Evolutionary conservation across 92 coral and sea anemone genomes (phyloP), one percentile per base, ranked within the genome.

Genomic region (Diadumene lineata): DNA sequence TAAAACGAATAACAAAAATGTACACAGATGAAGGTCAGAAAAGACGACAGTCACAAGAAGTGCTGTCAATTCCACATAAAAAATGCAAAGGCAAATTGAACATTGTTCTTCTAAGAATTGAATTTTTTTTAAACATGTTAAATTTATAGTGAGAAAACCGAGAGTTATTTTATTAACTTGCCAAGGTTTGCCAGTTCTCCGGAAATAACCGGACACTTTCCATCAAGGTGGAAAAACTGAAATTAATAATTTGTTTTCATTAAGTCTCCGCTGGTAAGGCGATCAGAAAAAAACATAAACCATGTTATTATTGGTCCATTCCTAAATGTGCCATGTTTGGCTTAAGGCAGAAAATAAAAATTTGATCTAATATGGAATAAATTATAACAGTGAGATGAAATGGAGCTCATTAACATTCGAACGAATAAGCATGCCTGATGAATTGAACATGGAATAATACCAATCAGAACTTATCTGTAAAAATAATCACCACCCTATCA

Each of bases 61-160:
- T n/a, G n/a, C n/a, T n/a, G n/a, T n/a, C n/a, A n/a, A n/a, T n/a
- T n/a, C n/a, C n/a, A n/a, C n/a, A n/a, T n/a, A n/a, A n/a, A n/a
- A n/a, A n/a, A n/a, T n/a, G n/a, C n/a, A n/a, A n/a, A n/a, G n/a
- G n/a, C n/a, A n/a, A n/a, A n/a, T n/a, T n/a, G n/a, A n/a, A n/a
- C n/a, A n/a, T n/a, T n/a, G n/a, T n/a, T n/a, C n/a, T n/a, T n/a
- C n/a, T n/a, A n/a, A n/a, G n/a, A n/a, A n/a, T n/a, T n/a, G n/a
- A n/a, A n/a, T n/a, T n/a, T n/a, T n/a, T n/a, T n/a, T n/a, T n/a
- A n/a, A n/a, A n/a, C n/a, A n/a, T n/a, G n/a, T n/a, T n/a, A n/a
- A n/a, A n/a, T n/a, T n/a, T 83, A 84, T 0, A 83, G 48, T 6
- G 48, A 38, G 13, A 6, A 4, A 38, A 38, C 48, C 13, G 7